Evolutionary conservation across 2,113 vertebrate species (phyloP).

Genomic region (Damaliscus lunatus): DNA sequence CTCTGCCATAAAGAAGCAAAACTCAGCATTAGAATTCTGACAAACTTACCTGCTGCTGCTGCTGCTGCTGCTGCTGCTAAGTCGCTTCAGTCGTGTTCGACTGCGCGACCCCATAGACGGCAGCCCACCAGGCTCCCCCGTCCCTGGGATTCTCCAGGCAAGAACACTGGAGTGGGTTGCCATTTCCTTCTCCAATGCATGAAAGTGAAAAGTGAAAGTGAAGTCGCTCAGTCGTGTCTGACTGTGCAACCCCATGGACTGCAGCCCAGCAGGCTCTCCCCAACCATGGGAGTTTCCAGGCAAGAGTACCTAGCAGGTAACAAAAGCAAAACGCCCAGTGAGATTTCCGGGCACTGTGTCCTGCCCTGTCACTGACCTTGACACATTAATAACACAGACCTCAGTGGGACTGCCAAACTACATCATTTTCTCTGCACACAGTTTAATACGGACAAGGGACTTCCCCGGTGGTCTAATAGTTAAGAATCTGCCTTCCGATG

Average conservation of each 20-base stretch:
- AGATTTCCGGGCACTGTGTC: neutral
- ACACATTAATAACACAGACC: neutral
- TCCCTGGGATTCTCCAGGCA: too few species aligned
- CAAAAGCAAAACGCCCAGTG: neutral
- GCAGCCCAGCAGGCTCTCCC: too few species aligned
- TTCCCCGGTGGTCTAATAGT: neutral
- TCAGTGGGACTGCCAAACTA: neutral
- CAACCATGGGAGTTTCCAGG: too few species aligned
- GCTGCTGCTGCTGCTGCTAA: too few species aligned
- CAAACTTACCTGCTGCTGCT: neutral
- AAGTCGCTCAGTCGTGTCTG: too few species aligned
- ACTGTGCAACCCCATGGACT: too few species aligned
- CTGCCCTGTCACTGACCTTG: neutral
- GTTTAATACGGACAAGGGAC: neutral
- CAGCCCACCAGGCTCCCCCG: too few species aligned
- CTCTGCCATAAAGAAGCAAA: neutral
- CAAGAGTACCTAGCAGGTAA: neutral
- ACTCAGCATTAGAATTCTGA: neutral
- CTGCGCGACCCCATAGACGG: too few species aligned
- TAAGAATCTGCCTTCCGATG: neutral
- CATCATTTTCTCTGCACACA: neutral
- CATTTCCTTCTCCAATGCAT: too few species aligned
- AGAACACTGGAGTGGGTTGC: too few species aligned
- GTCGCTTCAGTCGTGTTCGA: too few species aligned
- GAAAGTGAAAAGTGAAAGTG: too few species aligned